phyloP scores from a whole-genome alignment of 2,797 vertebrate species.

The Thamnophis elegans region DNA sequence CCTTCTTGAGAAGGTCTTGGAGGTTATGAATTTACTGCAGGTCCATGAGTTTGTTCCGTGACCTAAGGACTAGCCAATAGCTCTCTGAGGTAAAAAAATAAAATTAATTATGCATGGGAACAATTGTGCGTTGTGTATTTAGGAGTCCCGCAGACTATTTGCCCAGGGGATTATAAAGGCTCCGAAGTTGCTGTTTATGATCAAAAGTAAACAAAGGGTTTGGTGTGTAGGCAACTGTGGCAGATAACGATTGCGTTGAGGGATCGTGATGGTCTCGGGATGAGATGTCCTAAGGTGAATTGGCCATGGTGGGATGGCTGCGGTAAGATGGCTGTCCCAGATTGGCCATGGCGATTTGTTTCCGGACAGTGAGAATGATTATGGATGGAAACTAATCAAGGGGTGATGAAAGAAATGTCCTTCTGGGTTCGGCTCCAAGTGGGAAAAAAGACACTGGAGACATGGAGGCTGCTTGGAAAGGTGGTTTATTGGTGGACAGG shows the following conservation, averaged over 20 bases:
- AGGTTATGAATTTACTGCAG: constrained; percentile 61
- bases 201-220: constrained; percentile 38
- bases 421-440: too few relatives aligned
- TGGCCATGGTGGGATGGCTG: neutral
- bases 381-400: neutral
- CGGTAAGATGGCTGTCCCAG: neutral
- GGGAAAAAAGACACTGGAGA: too few relatives aligned
- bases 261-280: too few relatives aligned
- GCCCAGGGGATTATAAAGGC: constrained; percentile 58
- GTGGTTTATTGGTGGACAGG: too few relatives aligned
- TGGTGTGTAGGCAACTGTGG: neutral
- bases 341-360: neutral
- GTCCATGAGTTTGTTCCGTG: constrained; percentile 57
- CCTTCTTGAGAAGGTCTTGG: constrained; percentile 51
- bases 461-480: too few relatives aligned
- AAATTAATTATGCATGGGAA: constrained; percentile 67
- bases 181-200: constrained; percentile 51
- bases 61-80: constrained; percentile 53
- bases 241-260: neutral
- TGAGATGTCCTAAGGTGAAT: neutral
- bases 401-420: too few relatives aligned
- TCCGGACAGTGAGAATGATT: neutral
- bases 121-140: constrained; percentile 51
- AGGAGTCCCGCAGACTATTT: constrained; percentile 53
- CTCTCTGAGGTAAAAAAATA: constrained; percentile 66